Base-by-base conservation (phyloP, 2,113 vertebrate genomes). In the Eurystomus gularis region DNA sequence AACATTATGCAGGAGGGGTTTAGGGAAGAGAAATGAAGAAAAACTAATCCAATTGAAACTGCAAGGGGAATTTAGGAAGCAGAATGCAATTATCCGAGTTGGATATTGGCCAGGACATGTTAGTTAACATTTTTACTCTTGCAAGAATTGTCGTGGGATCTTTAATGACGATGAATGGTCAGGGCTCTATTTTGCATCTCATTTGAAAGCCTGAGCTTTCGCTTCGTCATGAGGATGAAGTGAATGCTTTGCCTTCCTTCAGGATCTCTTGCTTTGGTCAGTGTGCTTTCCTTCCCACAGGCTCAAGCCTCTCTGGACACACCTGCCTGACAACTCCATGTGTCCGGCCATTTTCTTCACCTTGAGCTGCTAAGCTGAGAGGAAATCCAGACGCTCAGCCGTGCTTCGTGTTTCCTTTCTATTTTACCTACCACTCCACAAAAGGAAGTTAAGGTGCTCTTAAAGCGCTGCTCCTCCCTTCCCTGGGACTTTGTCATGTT, bases 11-110 rank as follows among this genome's bases (percentile, higher is more conserved):
- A 93, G 89, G 90, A 93, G 95, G 62, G 88, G 73, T 31, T 96
- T 96, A 17, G 93, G 88, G 94, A 90, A 94, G 87, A 92, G 93
- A 90, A 94, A 93, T 90, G 92, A 97, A 96, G 91, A 94, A 94
- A 97, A 97, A 90, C 88, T 89, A 96, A 95, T 96, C 91, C 96
- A 96, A 93, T 95, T 96, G 94, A 95, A 96, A 70, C 84, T 90
- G 87, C 55, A 82, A 83, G 66, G 96, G 94, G 95, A 94, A 96
- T 97, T 96, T 94, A 85, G 88, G 94, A 88, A 85, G 69, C 85
- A 65, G 91, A 96, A 96, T 96, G 94, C 93, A 96, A 96, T 97
- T 96, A 97, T 90, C 92, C 11, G 0, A 80, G 69, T 57, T 95
- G 91, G 94, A 94, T 94, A 84, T 96, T 96, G 89, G 95, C 96